Percentiles rank a stretch among this genome's conserved stretches.
Conservation (phyloP, 2,113 vertebrate species). For the Regulus satrapa region DNA sequence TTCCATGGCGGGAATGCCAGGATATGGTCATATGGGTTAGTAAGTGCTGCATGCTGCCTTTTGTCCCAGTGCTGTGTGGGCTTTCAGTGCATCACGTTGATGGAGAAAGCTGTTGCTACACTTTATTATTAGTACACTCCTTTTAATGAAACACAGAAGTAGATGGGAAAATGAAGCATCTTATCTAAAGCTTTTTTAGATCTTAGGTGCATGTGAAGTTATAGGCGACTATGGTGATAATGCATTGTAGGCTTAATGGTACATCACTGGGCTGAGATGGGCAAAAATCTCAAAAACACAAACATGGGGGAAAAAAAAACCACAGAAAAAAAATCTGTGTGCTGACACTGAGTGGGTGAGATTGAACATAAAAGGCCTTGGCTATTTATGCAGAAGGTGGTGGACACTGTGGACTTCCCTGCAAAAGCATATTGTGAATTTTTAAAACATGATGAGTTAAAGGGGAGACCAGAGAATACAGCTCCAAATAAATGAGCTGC, state of each 20-base stretch:
- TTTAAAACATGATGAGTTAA: background rate
- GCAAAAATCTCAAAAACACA: too few species aligned
- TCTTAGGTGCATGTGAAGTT: background rate
- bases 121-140: background rate
- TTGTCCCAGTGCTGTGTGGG: background rate
- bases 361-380: background rate
- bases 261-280: background rate
- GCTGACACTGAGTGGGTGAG: background rate
- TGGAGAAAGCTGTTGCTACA: background rate
- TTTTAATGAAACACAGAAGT: background rate
- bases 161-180: background rate
- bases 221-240: background rate
- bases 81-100: background rate
- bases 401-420: background rate
- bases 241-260: background rate
- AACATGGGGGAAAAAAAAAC: too few species aligned
- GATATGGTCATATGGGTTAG: rapidly evolving
- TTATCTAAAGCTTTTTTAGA: background rate
- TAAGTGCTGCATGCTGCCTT: background rate
- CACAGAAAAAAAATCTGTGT: background rate
- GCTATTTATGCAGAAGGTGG: background rate
- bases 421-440: background rate
- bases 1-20: background rate
- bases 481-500: background rate
- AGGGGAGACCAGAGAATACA: background rate